Conservation (phyloP, 1,140 invertebrate genomes). For the Matsumurasca onukii region DNA sequence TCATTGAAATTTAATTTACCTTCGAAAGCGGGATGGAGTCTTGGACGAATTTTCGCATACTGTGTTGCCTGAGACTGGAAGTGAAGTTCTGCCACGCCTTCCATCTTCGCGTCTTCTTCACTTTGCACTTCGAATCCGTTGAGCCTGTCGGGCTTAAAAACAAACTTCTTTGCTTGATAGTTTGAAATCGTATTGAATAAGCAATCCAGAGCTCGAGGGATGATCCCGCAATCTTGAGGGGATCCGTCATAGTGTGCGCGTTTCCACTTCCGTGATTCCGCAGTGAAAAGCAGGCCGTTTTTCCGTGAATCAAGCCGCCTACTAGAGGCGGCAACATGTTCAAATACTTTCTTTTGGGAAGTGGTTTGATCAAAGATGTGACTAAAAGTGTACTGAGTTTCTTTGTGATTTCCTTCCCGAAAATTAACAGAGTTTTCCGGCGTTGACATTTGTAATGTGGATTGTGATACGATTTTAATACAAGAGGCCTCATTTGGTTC, state of each 20-base stretch:
- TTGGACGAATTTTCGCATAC: too few species aligned
- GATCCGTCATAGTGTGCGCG: constrained; percentile 90
- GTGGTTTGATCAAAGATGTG: constrained; percentile 79
- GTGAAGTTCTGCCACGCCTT: constrained; percentile 61
- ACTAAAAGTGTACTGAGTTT: constrained; percentile 76
- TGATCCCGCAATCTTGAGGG: constrained; percentile 60
- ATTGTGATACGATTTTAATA: constrained; percentile 71
- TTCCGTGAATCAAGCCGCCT: constrained; percentile 75
- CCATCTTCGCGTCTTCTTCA: constrained; percentile 83
- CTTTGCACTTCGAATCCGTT: constrained; percentile 92
- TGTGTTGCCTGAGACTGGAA: constrained; percentile 46
- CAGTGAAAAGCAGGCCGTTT: constrained; percentile 95
- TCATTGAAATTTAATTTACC: too few species aligned
- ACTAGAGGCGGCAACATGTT: constrained; percentile 81
- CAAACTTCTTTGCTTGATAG: constrained; percentile 75
- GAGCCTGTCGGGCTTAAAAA: constrained; percentile 90
- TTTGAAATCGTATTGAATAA: constrained; percentile 88
- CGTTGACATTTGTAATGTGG: constrained; percentile 65
- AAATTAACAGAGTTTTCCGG: constrained; percentile 63
- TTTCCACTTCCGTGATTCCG: constrained; percentile 97
- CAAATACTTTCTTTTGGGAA: constrained; percentile 78
- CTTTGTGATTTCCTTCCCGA: constrained; percentile 61
- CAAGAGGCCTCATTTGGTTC: constrained; percentile 49
- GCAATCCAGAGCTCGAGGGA: constrained; percentile 80
- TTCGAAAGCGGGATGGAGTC: too few species aligned